Evolutionary conservation across 2,113 vertebrate genomes (phyloP).

Genomic region (Microtus oregoni): DNA sequence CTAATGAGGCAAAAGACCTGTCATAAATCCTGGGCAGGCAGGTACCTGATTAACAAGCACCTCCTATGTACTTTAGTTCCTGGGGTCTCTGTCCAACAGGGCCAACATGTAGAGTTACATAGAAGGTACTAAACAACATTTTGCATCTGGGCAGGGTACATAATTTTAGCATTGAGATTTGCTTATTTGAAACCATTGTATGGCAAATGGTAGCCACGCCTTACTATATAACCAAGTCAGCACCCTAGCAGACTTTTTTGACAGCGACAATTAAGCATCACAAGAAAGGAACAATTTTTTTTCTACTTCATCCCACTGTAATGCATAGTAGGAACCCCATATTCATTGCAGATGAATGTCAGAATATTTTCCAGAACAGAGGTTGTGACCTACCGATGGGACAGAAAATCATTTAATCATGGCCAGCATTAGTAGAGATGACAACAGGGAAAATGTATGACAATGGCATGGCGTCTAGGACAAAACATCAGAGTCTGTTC

Average conservation of each 20-base stretch:
- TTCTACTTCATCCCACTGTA: background rate
- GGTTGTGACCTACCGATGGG: background rate
- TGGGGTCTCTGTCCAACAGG: background rate
- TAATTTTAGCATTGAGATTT: conserved; percentile 29
- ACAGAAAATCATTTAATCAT: conserved; percentile 14
- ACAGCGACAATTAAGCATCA: conserved; percentile 33
- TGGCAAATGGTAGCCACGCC: background rate
- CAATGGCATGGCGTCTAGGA: background rate
- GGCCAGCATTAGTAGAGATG: background rate
- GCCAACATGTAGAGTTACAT: background rate
- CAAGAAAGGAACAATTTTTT: background rate
- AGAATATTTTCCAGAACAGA: background rate
- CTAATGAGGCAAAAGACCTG: background rate
- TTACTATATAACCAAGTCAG: conserved; percentile 42
- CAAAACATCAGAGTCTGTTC: conserved; percentile 8
- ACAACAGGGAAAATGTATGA: background rate
- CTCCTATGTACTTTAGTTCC: background rate
- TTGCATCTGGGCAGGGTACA: background rate
- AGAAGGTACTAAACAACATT: background rate
- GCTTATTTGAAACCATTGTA: conserved; percentile 20
- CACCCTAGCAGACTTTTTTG: background rate
- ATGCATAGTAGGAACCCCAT: background rate
- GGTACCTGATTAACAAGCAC: background rate
- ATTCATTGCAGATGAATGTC: background rate
- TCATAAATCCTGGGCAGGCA: background rate